Conservation (phyloP, 2,113 vertebrate genomes). For the Chaetura pelagica region DNA sequence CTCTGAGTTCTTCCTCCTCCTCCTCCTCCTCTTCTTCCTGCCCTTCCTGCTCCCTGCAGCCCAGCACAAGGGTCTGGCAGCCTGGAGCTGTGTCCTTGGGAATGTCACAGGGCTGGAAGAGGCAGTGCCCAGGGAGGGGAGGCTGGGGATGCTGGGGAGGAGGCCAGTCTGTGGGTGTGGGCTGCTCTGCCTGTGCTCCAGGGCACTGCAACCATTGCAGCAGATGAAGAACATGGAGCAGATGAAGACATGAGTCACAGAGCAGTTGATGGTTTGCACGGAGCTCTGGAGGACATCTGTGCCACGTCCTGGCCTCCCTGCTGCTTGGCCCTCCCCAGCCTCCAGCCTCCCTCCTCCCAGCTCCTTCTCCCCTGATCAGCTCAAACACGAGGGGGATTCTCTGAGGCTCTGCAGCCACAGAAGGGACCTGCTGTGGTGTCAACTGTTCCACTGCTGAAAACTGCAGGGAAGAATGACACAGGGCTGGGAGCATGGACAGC, state of each 20-base stretch:
- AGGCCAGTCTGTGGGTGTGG: rapidly evolving
- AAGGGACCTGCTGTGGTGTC: neutral
- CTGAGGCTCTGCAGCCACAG: neutral
- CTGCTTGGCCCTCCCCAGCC: neutral
- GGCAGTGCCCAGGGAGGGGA: too few relatives aligned
- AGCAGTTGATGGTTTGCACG: neutral
- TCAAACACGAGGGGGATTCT: neutral
- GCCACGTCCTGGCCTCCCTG: neutral
- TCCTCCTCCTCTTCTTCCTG: neutral
- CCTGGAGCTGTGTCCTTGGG: neutral
- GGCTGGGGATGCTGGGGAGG: neutral
- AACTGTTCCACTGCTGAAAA: conserved; percentile 12
- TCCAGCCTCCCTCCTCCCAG: neutral
- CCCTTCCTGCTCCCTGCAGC: neutral
- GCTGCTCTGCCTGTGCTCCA: rapidly evolving
- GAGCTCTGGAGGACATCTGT: neutral
- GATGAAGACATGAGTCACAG: neutral
- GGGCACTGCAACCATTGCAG: neutral
- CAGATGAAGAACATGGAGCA: neutral
- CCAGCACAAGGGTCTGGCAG: rapidly evolving
- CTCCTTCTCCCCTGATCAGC: neutral
- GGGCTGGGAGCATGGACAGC: neutral
- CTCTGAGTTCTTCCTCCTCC: neutral
- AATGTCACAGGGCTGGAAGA: rapidly evolving
- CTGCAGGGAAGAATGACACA: conserved; percentile 26